These are phyloP conservation scores for Sebastes cheni DNA, from an alignment of 2,797 vertebrate genomes.

Conservation along the genomic window DNA sequence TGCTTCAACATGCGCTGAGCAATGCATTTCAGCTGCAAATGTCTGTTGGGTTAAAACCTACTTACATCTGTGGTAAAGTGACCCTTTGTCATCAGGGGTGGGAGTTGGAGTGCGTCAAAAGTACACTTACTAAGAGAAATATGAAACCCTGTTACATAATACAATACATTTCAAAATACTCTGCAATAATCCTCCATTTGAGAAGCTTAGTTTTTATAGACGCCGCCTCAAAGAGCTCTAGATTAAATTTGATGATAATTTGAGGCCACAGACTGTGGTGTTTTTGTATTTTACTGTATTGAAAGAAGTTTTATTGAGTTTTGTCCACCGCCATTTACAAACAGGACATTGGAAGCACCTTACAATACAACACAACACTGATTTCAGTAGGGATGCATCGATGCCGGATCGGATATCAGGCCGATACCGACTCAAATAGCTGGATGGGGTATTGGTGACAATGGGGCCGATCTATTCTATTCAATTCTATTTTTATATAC, in stretches of 20 bases:
- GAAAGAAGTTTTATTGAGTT: background rate
- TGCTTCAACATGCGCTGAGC: background rate
- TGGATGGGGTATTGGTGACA: too few relatives aligned
- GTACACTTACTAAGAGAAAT: background rate
- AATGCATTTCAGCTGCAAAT: background rate
- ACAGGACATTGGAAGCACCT: background rate
- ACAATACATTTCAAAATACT: background rate
- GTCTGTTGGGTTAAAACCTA: background rate
- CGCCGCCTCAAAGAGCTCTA: background rate
- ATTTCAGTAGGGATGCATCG: background rate
- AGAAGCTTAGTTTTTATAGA: background rate
- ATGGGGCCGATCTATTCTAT: too few relatives aligned
- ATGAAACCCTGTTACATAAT: background rate
- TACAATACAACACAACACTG: background rate
- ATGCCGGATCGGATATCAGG: rapidly evolving
- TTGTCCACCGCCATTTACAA: background rate
- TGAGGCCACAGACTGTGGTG: background rate
- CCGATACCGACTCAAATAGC: too few relatives aligned
- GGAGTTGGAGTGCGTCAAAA: background rate
- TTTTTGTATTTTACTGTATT: background rate
- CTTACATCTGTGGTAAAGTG: background rate
- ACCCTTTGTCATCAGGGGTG: background rate
- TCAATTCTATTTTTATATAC: too few relatives aligned
- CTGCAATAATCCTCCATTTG: background rate
- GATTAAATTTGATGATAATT: background rate